A percentile compares a stretch with the other conserved stretches of the same genome.
Conservation (phyloP, 2,888 invertebrate genomes). For the Platycheirus rosarum region DNA sequence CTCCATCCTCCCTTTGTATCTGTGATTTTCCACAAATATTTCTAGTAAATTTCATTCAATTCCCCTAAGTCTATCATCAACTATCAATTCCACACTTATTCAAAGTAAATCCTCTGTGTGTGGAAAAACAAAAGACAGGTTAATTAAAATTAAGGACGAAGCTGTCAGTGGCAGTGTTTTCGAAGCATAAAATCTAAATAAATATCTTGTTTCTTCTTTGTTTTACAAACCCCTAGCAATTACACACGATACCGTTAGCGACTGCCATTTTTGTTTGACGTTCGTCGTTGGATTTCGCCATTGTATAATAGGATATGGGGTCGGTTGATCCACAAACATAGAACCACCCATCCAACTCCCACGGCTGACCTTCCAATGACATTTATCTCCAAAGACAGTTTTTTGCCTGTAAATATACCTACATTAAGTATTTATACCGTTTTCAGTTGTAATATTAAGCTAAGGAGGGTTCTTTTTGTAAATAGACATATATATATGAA, state of each 20-base stretch:
- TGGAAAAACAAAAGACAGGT: slow-evolving; percentile 55
- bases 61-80: neutral
- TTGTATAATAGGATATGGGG: slow-evolving; percentile 5
- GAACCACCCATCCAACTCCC: slow-evolving; percentile 16
- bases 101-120: slow-evolving; percentile 21
- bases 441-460: slow-evolving; percentile 61
- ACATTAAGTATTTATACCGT: slow-evolving; percentile 69
- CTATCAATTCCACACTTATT: slow-evolving; percentile 4
- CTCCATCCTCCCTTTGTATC: no score
- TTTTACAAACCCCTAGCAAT: slow-evolving; percentile 39
- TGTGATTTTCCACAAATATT: no score
- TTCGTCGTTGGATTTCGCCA: neutral
- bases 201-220: slow-evolving; percentile 66
- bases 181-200: slow-evolving; percentile 66
- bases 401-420: slow-evolving; percentile 56
- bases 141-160: slow-evolving; percentile 70
- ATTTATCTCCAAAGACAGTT: slow-evolving; percentile 64
- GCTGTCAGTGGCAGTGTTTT: slow-evolving; percentile 71
- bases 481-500: no score
- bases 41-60: no score
- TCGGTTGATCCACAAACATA: neutral
- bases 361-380: slow-evolving; percentile 68
- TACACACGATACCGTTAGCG: neutral
- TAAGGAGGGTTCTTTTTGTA: slow-evolving; percentile 36
- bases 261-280: neutral